Percentiles rank a stretch among this genome's conserved stretches.
phyloP scores from a whole-genome alignment of 2,797 vertebrate genomes.

The Macrochelys suwanniensis region DNA sequence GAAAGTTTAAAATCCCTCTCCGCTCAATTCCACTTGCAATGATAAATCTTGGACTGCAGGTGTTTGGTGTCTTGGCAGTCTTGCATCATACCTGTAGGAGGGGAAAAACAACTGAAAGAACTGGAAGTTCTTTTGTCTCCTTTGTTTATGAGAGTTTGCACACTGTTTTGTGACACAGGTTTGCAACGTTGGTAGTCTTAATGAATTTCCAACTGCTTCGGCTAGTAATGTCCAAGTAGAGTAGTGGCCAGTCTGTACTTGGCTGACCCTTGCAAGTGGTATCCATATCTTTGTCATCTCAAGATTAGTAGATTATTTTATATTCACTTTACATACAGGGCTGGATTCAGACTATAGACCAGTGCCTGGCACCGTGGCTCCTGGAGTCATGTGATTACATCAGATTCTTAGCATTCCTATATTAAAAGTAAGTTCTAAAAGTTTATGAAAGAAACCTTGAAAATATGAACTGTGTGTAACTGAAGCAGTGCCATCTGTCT shows the following conservation, averaged over 20 bases:
- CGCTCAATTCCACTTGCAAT: neutral
- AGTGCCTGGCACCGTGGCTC: neutral
- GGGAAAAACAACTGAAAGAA: neutral
- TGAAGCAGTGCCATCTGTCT: neutral
- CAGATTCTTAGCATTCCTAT: neutral
- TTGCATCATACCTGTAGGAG: neutral
- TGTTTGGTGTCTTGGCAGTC: neutral
- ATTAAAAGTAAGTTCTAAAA: neutral
- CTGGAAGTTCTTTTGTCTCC: neutral
- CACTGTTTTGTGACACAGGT: neutral
- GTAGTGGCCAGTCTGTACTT: neutral
- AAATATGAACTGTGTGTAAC: neutral
- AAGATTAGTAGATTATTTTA: neutral
- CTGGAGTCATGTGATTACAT: neutral
- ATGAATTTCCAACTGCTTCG: neutral
- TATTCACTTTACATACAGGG: neutral
- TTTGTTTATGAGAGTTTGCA: neutral
- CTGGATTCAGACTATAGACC: neutral
- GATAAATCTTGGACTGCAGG: neutral
- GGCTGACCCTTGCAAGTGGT: neutral
- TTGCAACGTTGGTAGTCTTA: neutral
- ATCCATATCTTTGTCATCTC: neutral
- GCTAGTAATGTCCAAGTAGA: neutral
- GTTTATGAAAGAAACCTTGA: neutral
- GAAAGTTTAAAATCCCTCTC: neutral